Percentiles rank a stretch among this genome's conserved stretches.
These are phyloP conservation scores for Drosophila sp. DNA, from an alignment of 1,140 invertebrate genomes.

Conservation along the genomic window DNA sequence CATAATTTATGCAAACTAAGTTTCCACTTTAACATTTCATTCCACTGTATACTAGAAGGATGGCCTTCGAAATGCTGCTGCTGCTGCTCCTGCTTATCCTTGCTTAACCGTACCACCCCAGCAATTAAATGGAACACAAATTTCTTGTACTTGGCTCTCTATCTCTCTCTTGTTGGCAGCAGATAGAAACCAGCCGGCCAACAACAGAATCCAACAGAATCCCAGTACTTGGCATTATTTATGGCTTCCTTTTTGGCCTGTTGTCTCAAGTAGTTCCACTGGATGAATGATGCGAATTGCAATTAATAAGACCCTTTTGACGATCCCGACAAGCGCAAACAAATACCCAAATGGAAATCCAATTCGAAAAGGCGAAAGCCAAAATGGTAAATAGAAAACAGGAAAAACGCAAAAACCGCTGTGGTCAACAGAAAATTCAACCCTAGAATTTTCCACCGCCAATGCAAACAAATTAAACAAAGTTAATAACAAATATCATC, in stretches of 20 bases:
- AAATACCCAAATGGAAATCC: slow-evolving; percentile 25
- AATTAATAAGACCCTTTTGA: slow-evolving; percentile 57
- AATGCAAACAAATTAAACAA: slow-evolving; percentile 78
- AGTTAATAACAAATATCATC: slow-evolving; percentile 77
- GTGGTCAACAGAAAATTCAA: slow-evolving; percentile 66
- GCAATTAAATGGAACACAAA: slow-evolving; percentile 68
- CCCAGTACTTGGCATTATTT: slow-evolving; percentile 72
- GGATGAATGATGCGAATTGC: slow-evolving; percentile 43
- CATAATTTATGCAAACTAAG: slow-evolving; percentile 75
- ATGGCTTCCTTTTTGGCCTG: slow-evolving; percentile 50
- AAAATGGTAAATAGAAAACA: not conserved
- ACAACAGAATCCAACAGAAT: not conserved
- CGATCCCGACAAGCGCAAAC: slow-evolving; percentile 1
- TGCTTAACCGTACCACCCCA: slow-evolving; percentile 8
- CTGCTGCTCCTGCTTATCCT: too few species aligned
- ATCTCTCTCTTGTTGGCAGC: slow-evolving; percentile 4
- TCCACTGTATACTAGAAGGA: slow-evolving; percentile 9
- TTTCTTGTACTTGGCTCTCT: slow-evolving; percentile 34
- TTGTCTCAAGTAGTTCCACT: slow-evolving; percentile 48
- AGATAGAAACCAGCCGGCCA: slow-evolving; percentile 41
- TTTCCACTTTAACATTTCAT: slow-evolving; percentile 69
- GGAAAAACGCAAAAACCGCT: slow-evolving; percentile 47
- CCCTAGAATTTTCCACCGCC: not conserved
- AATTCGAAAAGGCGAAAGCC: slow-evolving; percentile 28
- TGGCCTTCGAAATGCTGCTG: not conserved